Conservation (phyloP, 2,888 invertebrate genomes). For the Pycnomerus fuliginosus region DNA sequence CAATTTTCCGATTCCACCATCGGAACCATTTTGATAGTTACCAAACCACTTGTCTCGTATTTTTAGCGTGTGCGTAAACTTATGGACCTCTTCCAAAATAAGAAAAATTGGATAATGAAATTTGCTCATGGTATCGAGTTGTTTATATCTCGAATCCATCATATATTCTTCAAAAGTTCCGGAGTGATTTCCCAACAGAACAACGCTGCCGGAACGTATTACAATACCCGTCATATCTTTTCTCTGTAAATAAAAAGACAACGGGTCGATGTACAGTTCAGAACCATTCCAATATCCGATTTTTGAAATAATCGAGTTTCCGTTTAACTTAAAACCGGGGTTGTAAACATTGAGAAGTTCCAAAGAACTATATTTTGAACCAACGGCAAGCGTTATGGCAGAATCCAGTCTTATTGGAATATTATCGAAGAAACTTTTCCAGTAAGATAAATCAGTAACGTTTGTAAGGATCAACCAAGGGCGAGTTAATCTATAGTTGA, state of each 20-base stretch:
- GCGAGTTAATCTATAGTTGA: slow-evolving; percentile 7
- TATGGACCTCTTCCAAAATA: slow-evolving; percentile 35
- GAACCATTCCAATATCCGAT: slow-evolving; percentile 6
- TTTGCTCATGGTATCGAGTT: slow-evolving; percentile 33
- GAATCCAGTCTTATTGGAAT: slow-evolving; percentile 12
- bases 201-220: slow-evolving; percentile 33
- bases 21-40: slow-evolving; percentile 35
- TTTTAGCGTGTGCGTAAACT: slow-evolving; percentile 43
- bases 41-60: too few relatives aligned
- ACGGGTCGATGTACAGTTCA: not conserved
- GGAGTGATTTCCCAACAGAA: slow-evolving; percentile 7
- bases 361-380: slow-evolving; percentile 8
- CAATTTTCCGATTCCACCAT: slow-evolving; percentile 37
- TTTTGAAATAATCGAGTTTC: slow-evolving; percentile 5
- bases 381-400: slow-evolving; percentile 24
- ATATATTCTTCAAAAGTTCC: slow-evolving; percentile 32
- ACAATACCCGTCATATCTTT: slow-evolving; percentile 35
- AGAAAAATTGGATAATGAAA: slow-evolving; percentile 37
- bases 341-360: slow-evolving; percentile 34
- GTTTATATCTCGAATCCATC: slow-evolving; percentile 26
- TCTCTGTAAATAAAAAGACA: slow-evolving; percentile 30
- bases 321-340: slow-evolving; percentile 24
- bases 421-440: slow-evolving; percentile 10
- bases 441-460: not conserved
- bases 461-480: slow-evolving; percentile 14